Conservation (phyloP, 2,797 vertebrate genomes). For the Gallirallus australis region DNA sequence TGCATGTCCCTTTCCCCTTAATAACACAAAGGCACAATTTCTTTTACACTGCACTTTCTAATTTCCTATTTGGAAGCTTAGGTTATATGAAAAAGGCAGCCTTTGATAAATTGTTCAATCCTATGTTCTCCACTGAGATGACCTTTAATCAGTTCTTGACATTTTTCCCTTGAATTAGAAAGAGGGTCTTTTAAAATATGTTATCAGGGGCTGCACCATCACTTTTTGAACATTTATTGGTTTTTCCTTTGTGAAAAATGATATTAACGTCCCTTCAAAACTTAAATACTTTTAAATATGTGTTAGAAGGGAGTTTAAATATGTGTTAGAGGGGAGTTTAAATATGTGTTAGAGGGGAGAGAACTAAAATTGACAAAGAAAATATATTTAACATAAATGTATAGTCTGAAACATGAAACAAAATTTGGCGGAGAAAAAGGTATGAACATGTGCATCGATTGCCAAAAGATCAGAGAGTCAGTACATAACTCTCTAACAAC, state of each 20-base stretch:
- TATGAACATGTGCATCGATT: neutral
- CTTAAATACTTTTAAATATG: neutral
- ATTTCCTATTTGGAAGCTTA: slow-evolving; percentile 5
- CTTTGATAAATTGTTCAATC: slow-evolving; percentile 2
- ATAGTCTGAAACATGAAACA: neutral
- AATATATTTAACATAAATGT: neutral
- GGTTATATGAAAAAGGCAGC: neutral
- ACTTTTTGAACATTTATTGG: neutral
- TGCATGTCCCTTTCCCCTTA: neutral
- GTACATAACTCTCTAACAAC: neutral
- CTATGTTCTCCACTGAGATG: neutral
- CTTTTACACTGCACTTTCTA: neutral
- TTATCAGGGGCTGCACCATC: neutral
- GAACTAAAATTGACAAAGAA: neutral
- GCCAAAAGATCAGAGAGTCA: neutral
- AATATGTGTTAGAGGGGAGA: neutral
- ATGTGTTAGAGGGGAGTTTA: neutral
- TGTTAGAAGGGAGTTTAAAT: neutral
- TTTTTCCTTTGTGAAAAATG: neutral
- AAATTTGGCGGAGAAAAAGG: neutral
- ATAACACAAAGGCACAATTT: slow-evolving; percentile 16
- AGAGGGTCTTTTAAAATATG: neutral
- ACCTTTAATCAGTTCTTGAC: slow-evolving; percentile 12
- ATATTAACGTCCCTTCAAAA: neutral
- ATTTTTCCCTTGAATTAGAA: neutral